Evolutionary conservation across 2,888 invertebrate genomes (phyloP), one percentile per base, ranked within the genome.

Genomic region (Siphlonurus alternatus): DNA sequence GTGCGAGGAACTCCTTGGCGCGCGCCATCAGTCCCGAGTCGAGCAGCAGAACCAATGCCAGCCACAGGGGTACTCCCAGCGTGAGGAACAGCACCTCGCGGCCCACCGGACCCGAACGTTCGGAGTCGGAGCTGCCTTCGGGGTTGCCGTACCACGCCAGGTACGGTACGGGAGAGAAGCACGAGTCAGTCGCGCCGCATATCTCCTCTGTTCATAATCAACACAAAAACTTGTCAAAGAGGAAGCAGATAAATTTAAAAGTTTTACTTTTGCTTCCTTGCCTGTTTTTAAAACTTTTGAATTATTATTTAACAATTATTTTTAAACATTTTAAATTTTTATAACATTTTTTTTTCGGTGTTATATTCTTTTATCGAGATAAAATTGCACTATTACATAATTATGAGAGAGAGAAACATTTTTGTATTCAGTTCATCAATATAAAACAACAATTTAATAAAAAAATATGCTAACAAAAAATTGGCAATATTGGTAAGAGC

Each of bases 1-100:
- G 67, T 25, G 66, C 25, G 54, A 66, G 64, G 23, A 2, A 51
- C n/a, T 66, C 67, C 59, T 66, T 70, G 23, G 66, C 61, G 64
- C 64, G 65, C 20, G 65, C 64, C 59, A 69, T 66, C 24, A 70
- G 63, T 61, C 68, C 70, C 63, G 65, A 67, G 53, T 70, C 69
- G 51, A 70, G 66, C 38, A 70, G 64, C 51, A 68, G 59, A 59
- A 71, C 65, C 15, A 71, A 15, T 1, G 20, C 23, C 10, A 67
- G 56, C 51, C 68, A 71, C 3, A 71, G 18, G 5, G 69, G 15
- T 23, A 66, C 66, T 65, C 69, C 69, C 3, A 69, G 38, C 3
- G 65, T 61, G 61, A 71, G 65, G 65, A 67, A 69, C 3, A 67
- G 23, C 7, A 69, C 63, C 25, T 68, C 69, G 59, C 64, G 53